These are phyloP conservation scores for Liolophura sinensis DNA, from an alignment of 1,140 invertebrate genomes.

Conservation along the genomic window DNA sequence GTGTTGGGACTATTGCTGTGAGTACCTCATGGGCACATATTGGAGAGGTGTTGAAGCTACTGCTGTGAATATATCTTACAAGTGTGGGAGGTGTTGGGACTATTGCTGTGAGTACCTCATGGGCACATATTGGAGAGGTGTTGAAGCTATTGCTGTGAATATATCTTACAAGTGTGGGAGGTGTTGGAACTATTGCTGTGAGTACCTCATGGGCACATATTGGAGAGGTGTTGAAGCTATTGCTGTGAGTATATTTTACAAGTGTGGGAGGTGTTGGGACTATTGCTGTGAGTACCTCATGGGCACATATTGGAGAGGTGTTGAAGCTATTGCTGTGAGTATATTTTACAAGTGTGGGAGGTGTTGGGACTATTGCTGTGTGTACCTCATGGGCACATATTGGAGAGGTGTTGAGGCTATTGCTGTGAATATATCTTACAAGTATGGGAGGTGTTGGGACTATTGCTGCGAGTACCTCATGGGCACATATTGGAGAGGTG, in stretches of 20 bases:
- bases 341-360: conserved; percentile 73
- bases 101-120: conserved; percentile 75
- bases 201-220: conserved; percentile 72
- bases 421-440: no score
- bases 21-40: conserved; percentile 72
- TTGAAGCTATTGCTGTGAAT: conserved; percentile 80
- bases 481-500: conserved; percentile 73
- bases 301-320: conserved; percentile 73
- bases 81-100: conserved; percentile 79
- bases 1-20: conserved; percentile 79
- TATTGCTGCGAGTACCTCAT: conserved; percentile 75
- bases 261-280: conserved; percentile 79
- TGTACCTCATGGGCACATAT: conserved; percentile 72
- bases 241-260: no score
- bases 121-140: conserved; percentile 73
- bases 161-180: conserved; percentile 73
- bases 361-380: conserved; percentile 79
- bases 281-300: conserved; percentile 75
- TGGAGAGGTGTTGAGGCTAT: conserved; percentile 81
- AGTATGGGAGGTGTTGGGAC: conserved; percentile 79
- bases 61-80: no score
- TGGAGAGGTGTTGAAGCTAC: conserved; percentile 81
- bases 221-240: conserved; percentile 81
- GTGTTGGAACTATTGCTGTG: conserved; percentile 79
- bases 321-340: conserved; percentile 80